Conservation (phyloP, 2,113 vertebrate genomes). For the Turdus rufiventris region DNA sequence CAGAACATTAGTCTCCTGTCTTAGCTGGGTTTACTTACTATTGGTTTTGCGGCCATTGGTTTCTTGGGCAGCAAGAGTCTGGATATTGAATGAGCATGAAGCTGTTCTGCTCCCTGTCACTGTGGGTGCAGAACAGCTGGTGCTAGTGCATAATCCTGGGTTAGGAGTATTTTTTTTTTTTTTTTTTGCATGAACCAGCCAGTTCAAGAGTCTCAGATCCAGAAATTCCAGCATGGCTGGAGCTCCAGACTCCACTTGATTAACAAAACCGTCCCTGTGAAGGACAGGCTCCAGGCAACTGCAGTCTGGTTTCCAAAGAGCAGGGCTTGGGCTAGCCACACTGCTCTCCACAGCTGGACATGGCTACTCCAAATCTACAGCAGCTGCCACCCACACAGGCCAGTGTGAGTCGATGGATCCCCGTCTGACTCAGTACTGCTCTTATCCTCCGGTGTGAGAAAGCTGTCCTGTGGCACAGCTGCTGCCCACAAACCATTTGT, state of each 20-base stretch:
- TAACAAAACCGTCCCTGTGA: neutral
- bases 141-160: neutral
- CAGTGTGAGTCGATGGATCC: neutral
- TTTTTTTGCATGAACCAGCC: neutral
- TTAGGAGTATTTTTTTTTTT: neutral
- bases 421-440: neutral
- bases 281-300: neutral
- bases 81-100: neutral
- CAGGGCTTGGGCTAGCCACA: constrained; percentile 4
- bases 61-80: constrained; percentile 13
- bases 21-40: constrained; percentile 5
- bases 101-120: neutral
- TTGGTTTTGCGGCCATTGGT: neutral
- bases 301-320: constrained; percentile 28
- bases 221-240: neutral
- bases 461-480: neutral
- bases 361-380: neutral
- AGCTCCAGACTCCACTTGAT: neutral
- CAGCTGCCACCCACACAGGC: constrained; percentile 37
- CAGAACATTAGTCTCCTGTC: neutral
- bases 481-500: neutral
- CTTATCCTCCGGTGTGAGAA: neutral
- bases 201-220: neutral
- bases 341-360: constrained; percentile 22
- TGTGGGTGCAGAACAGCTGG: neutral